Evolutionary conservation across 2,797 vertebrate genomes (phyloP), one percentile per base, ranked within the genome.

Genomic region (Galagoides demidoff): DNA sequence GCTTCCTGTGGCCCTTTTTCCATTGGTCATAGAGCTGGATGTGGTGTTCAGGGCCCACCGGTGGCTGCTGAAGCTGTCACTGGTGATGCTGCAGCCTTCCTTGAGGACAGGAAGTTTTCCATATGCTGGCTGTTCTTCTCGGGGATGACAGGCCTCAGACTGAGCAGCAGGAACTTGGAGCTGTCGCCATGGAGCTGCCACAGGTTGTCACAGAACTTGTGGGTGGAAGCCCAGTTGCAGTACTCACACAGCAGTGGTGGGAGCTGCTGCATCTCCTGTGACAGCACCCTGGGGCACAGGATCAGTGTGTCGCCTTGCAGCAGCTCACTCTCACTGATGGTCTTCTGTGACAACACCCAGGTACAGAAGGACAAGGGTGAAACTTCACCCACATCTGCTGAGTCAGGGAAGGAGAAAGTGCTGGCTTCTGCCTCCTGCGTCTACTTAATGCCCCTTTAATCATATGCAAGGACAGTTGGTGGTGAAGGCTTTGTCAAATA

Each of bases 91-190:
- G 0, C 99, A 98, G 29, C 99, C 99, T 0, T 99, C 99, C 98
- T 99, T 99, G 96, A 99, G 99, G 0, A 99, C 99, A 0, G 98
- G 98, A 99, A 99, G 98, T 99, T 99, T 98, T 99, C 99, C 78
- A 99, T 99, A 98, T 99, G 99, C 96, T 99, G 99, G 98, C 99
- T 99, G 99, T 99, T 99, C 98, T 99, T 99, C 98, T 99, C 99
- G 0, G 99, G 99, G 94, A 99, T 99, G 98, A 99, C 99, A 39
- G 99, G 99, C 3, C 99, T 99, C 79, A 99, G 98, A 66, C 99
- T 99, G 0, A 99, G 98, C 19, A 99, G 98, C 92, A 99, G 99
- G 97, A 99, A 99, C 94, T 99, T 99, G 93, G 99, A 99, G 98
- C 99, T 99, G 98, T 99, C 99, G 23, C 99, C 99, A 0, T 99